A percentile compares a stretch with the other conserved stretches of the same genome.
Evolutionary conservation across 2,797 vertebrate genomes (phyloP).

Genomic region (Rhinoraja longicauda): DNA sequence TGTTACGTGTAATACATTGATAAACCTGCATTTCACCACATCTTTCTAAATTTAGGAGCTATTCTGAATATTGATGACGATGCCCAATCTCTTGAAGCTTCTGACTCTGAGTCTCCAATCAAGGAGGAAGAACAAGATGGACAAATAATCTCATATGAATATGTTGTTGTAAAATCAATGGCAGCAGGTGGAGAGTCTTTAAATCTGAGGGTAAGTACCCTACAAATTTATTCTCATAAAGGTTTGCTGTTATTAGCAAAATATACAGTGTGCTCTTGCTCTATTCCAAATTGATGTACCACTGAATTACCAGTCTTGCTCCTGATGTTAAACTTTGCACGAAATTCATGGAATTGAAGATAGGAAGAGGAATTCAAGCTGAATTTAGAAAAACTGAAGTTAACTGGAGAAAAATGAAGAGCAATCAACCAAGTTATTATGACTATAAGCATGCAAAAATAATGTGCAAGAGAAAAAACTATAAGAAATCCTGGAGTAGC

Average conservation of each 20-base stretch:
- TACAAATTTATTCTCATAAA: neutral
- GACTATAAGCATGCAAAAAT: neutral
- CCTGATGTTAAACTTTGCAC: neutral
- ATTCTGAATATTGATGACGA: slow-evolving; percentile 40
- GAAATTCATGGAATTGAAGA: neutral
- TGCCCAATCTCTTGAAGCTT: slow-evolving; percentile 42
- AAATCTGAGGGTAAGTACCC: slow-evolving; percentile 39
- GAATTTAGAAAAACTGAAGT: neutral
- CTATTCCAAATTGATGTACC: neutral
- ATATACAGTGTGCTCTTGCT: neutral
- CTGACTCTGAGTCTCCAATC: slow-evolving; percentile 40
- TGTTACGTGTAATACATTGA: neutral
- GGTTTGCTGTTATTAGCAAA: neutral
- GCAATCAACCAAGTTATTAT: neutral
- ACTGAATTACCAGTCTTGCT: no score
- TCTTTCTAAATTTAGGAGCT: slow-evolving; percentile 31
- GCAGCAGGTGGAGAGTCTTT: slow-evolving; percentile 17
- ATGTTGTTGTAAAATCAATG: slow-evolving; percentile 42
- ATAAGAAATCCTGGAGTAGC: no score
- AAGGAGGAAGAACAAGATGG: neutral
- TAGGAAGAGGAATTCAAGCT: neutral
- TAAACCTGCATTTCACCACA: neutral
- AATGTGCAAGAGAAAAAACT: neutral
- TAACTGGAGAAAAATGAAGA: neutral
- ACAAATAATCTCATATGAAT: slow-evolving; percentile 38